A percentile compares a stretch with the other conserved stretches of the same genome.
phyloP scores from a whole-genome alignment of 2,113 vertebrate genomes.

The Grantiella picta region DNA sequence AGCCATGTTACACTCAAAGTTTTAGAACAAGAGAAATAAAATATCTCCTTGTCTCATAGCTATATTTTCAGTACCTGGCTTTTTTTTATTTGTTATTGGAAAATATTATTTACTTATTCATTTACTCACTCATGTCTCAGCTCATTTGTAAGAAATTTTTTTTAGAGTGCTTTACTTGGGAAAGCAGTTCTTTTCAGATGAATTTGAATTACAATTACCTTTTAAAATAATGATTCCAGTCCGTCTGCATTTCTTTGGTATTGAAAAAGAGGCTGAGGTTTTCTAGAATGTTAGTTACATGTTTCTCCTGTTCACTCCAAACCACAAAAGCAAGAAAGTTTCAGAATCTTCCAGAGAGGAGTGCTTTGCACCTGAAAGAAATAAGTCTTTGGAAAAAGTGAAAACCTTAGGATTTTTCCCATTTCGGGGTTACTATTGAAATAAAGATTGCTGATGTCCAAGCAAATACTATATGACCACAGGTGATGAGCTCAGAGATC shows the following conservation, averaged over 20 bases:
- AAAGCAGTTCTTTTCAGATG: not conserved
- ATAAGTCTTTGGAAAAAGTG: not conserved
- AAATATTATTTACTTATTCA: not conserved
- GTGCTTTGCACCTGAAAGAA: not conserved
- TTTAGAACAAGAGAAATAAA: constrained; percentile 3
- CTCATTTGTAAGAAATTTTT: not conserved
- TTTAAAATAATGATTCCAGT: not conserved
- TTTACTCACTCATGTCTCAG: not conserved
- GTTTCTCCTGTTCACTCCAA: not conserved
- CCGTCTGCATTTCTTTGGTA: not conserved
- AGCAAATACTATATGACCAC: not conserved
- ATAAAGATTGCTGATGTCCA: not conserved
- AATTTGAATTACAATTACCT: not conserved
- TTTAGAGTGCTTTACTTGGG: accelerated
- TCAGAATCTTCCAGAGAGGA: not conserved
- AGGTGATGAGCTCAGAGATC: not conserved
- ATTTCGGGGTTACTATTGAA: not conserved
- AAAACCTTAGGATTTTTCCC: not conserved
- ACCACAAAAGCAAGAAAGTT: not conserved
- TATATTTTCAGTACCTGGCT: not conserved
- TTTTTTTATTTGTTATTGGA: not conserved
- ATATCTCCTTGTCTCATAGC: not conserved
- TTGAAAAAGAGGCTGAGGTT: not conserved
- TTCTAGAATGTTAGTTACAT: not conserved
- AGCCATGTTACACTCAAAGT: not conserved